These are phyloP conservation scores for Callaeas wilsoni DNA, from an alignment of 2,113 vertebrate genomes.

Conservation along the genomic window DNA sequence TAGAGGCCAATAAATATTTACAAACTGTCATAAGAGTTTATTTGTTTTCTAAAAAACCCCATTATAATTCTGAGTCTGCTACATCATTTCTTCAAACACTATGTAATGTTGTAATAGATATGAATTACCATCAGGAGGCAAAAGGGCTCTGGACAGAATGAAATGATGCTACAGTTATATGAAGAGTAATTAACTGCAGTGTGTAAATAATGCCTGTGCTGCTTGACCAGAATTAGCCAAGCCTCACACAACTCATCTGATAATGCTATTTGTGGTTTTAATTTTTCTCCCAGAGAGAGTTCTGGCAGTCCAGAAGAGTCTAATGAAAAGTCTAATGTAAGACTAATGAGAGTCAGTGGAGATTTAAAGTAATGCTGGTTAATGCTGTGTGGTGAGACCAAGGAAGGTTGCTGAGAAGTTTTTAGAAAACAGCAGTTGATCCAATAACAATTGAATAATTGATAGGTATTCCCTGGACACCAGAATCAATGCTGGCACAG, in stretches of 20 bases:
- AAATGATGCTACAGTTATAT: background rate
- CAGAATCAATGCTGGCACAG: background rate
- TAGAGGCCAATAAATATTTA: background rate
- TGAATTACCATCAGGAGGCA: constrained; percentile 15
- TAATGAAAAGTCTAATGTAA: background rate
- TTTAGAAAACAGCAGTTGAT: background rate
- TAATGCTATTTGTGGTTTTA: background rate
- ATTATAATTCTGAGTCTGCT: background rate
- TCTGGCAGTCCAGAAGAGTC: background rate
- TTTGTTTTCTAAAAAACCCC: background rate
- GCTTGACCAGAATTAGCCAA: constrained; percentile 11
- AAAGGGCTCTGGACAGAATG: constrained; percentile 5
- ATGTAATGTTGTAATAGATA: constrained; percentile 20
- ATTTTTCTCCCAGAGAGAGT: constrained; percentile 8
- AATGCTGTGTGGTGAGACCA: background rate
- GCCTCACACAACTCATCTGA: background rate
- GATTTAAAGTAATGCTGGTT: background rate
- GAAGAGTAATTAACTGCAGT: background rate
- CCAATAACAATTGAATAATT: background rate
- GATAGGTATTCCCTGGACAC: background rate
- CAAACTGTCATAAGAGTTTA: background rate
- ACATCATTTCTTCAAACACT: background rate
- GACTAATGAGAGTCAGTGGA: background rate
- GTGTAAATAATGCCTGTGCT: constrained; percentile 7
- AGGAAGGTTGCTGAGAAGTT: background rate